Evolutionary conservation across 2,113 vertebrate genomes (phyloP).

Genomic region (Melanocharis versteri): DNA sequence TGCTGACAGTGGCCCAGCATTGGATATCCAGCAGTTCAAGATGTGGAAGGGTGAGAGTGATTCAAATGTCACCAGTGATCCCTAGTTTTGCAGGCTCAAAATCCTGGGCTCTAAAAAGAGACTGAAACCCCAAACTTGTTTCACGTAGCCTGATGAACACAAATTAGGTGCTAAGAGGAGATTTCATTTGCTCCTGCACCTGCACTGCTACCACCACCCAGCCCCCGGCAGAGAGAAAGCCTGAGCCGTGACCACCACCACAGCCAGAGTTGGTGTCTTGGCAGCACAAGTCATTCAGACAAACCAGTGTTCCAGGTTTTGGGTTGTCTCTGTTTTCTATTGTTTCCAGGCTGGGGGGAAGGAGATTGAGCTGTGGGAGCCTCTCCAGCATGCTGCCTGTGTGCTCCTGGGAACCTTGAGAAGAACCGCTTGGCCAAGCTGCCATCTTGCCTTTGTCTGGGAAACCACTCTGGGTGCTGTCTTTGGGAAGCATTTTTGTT

Average conservation of each 20-base stretch:
- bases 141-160: background rate
- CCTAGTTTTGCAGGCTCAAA: background rate
- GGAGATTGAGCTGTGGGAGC: background rate
- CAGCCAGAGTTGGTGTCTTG: fast-evolving
- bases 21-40: background rate
- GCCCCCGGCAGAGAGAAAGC: background rate
- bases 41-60: background rate
- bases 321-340: background rate
- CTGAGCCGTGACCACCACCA: background rate
- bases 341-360: background rate
- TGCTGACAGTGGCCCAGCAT: background rate
- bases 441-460: background rate
- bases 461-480: background rate
- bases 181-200: background rate
- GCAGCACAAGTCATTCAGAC: background rate
- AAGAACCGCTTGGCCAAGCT: fast-evolving
- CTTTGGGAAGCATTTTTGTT: background rate
- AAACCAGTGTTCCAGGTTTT: background rate
- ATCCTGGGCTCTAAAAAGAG: background rate
- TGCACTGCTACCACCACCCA: no score
- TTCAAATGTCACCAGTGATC: background rate
- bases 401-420: background rate
- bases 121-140: background rate
- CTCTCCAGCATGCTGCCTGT: background rate
- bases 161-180: background rate